phyloP scores from a whole-genome alignment of 2,113 vertebrate species.

The Tonatia bakeri region DNA sequence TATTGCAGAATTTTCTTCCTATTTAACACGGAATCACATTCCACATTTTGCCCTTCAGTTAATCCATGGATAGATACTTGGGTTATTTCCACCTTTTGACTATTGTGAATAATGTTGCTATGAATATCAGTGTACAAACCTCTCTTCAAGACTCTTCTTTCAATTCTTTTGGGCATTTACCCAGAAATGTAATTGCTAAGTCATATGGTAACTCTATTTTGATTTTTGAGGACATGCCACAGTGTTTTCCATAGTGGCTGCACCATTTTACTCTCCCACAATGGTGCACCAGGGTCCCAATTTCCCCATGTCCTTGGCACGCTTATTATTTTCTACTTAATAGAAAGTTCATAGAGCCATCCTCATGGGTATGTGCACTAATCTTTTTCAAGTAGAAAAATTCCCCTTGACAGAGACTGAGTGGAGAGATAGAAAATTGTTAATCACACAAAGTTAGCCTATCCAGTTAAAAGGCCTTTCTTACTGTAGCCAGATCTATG shows the following conservation, averaged over 20 bases:
- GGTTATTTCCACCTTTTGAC: neutral
- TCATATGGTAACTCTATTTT: neutral
- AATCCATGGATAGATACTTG: neutral
- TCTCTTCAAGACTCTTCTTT: neutral
- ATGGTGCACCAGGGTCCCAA: accelerated
- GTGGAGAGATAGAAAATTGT: neutral
- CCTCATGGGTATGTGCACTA: neutral
- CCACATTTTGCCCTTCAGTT: neutral
- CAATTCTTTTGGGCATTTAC: neutral
- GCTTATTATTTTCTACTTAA: neutral
- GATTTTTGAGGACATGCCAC: neutral
- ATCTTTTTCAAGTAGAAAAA: neutral
- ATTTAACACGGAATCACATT: neutral
- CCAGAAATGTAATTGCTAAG: neutral
- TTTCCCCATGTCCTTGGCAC: neutral
- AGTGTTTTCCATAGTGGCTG: neutral
- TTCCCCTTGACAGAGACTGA: neutral
- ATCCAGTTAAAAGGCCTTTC: neutral
- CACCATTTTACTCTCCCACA: neutral
- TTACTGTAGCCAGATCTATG: neutral
- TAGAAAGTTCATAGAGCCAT: neutral
- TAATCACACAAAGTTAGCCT: neutral
- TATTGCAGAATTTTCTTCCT: neutral
- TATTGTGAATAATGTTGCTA: neutral
- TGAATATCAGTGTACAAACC: neutral